Evolutionary conservation across 2,888 invertebrate genomes (phyloP).

Genomic region (Cataglyphis altisquamis): DNA sequence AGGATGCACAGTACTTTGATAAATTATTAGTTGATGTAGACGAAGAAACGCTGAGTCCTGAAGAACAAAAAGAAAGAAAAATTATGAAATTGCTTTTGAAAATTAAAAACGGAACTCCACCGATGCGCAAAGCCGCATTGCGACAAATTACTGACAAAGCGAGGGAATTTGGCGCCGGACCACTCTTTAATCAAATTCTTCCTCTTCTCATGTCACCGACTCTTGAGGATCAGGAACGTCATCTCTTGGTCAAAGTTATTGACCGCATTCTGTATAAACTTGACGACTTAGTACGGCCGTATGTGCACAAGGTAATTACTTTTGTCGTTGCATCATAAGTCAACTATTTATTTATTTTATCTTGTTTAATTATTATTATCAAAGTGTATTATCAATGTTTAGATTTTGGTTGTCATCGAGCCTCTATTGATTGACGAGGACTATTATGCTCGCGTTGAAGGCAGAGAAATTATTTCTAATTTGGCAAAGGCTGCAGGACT

Average conservation of each 20-base stretch:
- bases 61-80: conserved; percentile 99
- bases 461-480: conserved; percentile 99
- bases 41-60: conserved; percentile 97
- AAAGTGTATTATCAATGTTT: conserved; percentile 47
- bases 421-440: conserved; percentile 99
- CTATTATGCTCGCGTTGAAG: conserved; percentile 99
- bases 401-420: conserved; percentile 99
- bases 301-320: conserved; percentile 96
- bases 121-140: conserved; percentile 99
- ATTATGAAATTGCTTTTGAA: conserved; percentile 99
- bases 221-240: conserved; percentile 99
- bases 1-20: conserved; percentile 98
- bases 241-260: conserved; percentile 99
- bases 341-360: neutral
- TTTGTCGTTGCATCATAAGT: neutral
- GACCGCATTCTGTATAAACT: conserved; percentile 99
- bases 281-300: conserved; percentile 99
- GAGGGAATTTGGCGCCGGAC: conserved; percentile 99
- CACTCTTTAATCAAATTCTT: conserved; percentile 99
- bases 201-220: conserved; percentile 99
- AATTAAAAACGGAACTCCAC: conserved; percentile 99
- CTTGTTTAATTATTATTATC: neutral
- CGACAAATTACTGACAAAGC: conserved; percentile 99
- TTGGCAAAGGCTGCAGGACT: conserved; percentile 99
- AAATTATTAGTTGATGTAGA: conserved; percentile 99